phyloP scores from a whole-genome alignment of 2,797 vertebrate genomes.

The Hypotaenidia philippensis region DNA sequence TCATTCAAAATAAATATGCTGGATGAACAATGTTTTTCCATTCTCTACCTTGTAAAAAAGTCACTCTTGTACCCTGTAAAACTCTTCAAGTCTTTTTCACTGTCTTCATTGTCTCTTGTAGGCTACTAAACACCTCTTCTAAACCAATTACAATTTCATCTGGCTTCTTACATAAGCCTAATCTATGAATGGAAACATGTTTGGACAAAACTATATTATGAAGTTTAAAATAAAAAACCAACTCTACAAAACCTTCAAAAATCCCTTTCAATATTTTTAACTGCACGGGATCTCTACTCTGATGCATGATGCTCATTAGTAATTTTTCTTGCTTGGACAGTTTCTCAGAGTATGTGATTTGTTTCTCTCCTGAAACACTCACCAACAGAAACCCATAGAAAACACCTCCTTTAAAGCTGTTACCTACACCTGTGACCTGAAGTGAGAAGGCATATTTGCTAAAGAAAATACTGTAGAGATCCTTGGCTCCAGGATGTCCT shows the following conservation, averaged over 20 bases:
- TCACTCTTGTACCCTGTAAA: not conserved
- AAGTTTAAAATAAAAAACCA: not conserved
- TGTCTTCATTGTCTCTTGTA: not conserved
- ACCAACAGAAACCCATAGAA: not conserved
- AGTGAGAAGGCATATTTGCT: not conserved
- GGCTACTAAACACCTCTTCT: not conserved
- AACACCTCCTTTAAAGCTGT: not conserved
- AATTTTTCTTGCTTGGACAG: not conserved
- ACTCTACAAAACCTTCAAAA: accelerated
- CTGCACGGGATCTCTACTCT: not conserved
- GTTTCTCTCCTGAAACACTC: not conserved
- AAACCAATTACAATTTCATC: not conserved
- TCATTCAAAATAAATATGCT: not conserved
- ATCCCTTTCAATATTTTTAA: not conserved
- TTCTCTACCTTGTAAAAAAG: not conserved
- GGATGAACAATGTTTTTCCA: not conserved
- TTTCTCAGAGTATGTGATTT: not conserved
- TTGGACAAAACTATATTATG: not conserved
- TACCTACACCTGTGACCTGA: not conserved
- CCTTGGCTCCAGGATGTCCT: not conserved
- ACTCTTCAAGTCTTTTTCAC: not conserved
- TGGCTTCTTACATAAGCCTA: not conserved
- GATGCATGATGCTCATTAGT: not conserved
- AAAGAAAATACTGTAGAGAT: not conserved
- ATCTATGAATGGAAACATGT: not conserved